Evolutionary conservation across 2,888 invertebrate species (phyloP).

Genomic region (Ptycholaimellus sp.): DNA sequence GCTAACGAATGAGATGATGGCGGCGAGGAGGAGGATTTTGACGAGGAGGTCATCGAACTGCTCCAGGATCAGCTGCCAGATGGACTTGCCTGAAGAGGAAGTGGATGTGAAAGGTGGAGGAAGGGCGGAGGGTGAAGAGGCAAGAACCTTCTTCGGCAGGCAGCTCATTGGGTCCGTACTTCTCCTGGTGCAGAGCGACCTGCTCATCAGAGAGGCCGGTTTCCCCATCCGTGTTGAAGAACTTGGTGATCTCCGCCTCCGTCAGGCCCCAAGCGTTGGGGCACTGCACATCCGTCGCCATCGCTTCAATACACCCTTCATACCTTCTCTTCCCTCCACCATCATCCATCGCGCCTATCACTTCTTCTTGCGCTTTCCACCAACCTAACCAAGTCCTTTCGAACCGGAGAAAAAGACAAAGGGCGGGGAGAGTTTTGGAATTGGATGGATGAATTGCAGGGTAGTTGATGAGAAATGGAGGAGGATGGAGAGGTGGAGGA

Average conservation of each 20-base stretch:
- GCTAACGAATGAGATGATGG: constrained; percentile 99
- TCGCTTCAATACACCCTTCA: too few relatives aligned
- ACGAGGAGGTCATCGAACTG: constrained; percentile 99
- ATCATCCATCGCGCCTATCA: too few relatives aligned
- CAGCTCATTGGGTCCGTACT: constrained; percentile 98
- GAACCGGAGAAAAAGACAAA: too few relatives aligned
- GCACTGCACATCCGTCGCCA: too few relatives aligned
- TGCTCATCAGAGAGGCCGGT: constrained; percentile 66
- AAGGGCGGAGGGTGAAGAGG: constrained; percentile 9
- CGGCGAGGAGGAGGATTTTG: constrained; percentile 97
- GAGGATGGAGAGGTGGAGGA: too few relatives aligned
- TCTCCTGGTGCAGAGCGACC: constrained; percentile 73
- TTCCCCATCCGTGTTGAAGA: constrained; percentile 64
- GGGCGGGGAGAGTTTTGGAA: too few relatives aligned
- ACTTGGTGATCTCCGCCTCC: constrained; percentile 47
- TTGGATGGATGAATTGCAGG: too few relatives aligned
- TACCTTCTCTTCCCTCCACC: too few relatives aligned
- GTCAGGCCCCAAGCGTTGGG: too few relatives aligned
- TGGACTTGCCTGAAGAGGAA: constrained; percentile 57
- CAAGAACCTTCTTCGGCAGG: constrained; percentile 23
- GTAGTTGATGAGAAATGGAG: too few relatives aligned
- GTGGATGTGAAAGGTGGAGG: not conserved
- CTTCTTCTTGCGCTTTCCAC: too few relatives aligned
- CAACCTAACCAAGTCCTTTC: too few relatives aligned
- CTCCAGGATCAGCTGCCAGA: constrained; percentile 97